Evolutionary conservation across 1,140 invertebrate genomes (phyloP).

Genomic region (Ceratosolen solmsi): DNA sequence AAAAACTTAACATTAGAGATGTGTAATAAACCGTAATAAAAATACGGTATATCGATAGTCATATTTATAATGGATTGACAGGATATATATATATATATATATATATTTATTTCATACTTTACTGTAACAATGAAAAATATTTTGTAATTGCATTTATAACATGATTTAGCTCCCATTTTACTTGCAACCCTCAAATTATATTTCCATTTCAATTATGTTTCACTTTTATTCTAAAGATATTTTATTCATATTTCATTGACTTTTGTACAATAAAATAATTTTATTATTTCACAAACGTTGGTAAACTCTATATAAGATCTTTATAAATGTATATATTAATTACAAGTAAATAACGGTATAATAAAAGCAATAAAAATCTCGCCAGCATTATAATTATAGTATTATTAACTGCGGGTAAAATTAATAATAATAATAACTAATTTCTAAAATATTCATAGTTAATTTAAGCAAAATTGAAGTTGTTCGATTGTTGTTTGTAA

Average conservation of each 20-base stretch:
- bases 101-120: background rate
- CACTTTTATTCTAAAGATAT: background rate
- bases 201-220: background rate
- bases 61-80: background rate
- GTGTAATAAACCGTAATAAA: conserved; percentile 48
- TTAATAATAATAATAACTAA: background rate
- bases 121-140: background rate
- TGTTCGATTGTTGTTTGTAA: background rate
- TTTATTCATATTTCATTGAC: no score
- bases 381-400: background rate
- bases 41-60: conserved; percentile 29
- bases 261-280: background rate
- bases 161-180: background rate
- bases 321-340: background rate
- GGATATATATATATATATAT: no score
- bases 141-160: background rate
- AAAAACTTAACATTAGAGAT: conserved; percentile 32
- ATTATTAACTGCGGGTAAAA: background rate
- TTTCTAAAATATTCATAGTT: background rate
- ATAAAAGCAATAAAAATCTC: no score
- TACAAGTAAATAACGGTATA: background rate
- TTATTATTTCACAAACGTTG: background rate
- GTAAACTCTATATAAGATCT: background rate
- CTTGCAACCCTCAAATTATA: background rate
- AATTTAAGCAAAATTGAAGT: background rate